Evolutionary conservation across 2,113 vertebrate species (phyloP).

Genomic region (Tor tambroides): DNA sequence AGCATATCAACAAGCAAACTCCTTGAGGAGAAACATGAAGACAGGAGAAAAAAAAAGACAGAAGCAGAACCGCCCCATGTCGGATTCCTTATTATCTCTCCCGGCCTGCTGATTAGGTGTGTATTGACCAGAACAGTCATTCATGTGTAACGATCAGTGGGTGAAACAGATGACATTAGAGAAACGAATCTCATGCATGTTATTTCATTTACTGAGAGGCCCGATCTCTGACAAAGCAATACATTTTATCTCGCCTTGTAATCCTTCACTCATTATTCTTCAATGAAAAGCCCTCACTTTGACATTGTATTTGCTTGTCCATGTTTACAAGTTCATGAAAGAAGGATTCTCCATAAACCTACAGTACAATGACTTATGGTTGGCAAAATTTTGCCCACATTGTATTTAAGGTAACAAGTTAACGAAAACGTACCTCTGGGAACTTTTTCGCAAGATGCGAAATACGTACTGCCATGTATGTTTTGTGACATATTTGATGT

Average conservation of each 20-base stretch:
- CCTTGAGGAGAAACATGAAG: not conserved
- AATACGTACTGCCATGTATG: too few relatives aligned
- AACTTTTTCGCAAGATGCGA: too few relatives aligned
- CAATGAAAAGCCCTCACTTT: not conserved
- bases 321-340: not conserved
- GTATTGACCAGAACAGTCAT: constrained; percentile 61
- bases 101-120: constrained; percentile 65
- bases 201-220: constrained; percentile 1
- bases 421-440: too few relatives aligned
- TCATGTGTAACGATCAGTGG: constrained; percentile 61
- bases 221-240: not conserved
- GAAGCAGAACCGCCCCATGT: constrained; percentile 7
- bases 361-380: not conserved
- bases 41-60: not conserved
- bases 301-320: not conserved
- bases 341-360: not conserved
- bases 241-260: constrained; percentile 8
- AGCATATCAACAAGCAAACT: not conserved
- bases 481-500: too few relatives aligned
- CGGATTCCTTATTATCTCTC: constrained; percentile 61
- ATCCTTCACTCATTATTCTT: constrained; percentile 18
- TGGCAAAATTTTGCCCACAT: not conserved
- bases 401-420: not conserved
- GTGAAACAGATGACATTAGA: constrained; percentile 48
- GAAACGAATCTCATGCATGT: not conserved